Base-by-base conservation (phyloP, 2,113 vertebrate species). In the Cyprinodon variegatus region DNA sequence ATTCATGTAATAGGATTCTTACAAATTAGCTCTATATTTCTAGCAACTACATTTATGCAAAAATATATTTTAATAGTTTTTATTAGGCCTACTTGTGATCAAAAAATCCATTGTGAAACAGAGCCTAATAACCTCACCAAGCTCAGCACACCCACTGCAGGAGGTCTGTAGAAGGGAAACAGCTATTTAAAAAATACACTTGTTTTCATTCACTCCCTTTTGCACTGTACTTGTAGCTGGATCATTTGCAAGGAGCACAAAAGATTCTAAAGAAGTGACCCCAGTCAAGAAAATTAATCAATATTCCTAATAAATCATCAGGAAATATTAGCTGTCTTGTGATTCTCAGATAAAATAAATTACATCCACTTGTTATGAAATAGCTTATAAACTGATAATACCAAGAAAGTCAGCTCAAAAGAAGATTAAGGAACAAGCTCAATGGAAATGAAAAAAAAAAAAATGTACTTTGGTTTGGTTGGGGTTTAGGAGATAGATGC, bases 141-240 rank as follows among this genome's bases (percentile, higher is more conserved):
- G 45, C 76, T 81, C 66, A 65, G 76, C 83, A 81, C 74, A 70
- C 71, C 75, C 74, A 64, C 64, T 72, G 48, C 7, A 61, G 63
- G 83, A 87, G 62, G 84, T 81, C 80, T 43, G 37, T 71, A 67
- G 73, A 84, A 70, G 73, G 83, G 76, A 90, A 86, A 89, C 81
- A 83, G 86, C 85, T 81, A 81, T 94, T 91, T 29, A 88, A 94
- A 95, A 94, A 94, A 94, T 92, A 94, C 79, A 85, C 88, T 63
- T 79, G 39, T 81, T 89, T 65, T 78, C 43, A 80, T 81, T 61
- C 57, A 15, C 41, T 76, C 48, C 37, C 57, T 62, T 81, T 57
- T 62, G 2, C 53, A 40, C 79, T 77, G 67, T 66, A 79, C 64
- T 70, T 84, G 68, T 71, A 43, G 59, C 39, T 65, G 39, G 46